A percentile compares a stretch with the other conserved stretches of the same genome.
Evolutionary conservation across 2,113 vertebrate species (phyloP).

Genomic region (Formicarius rufipectus): DNA sequence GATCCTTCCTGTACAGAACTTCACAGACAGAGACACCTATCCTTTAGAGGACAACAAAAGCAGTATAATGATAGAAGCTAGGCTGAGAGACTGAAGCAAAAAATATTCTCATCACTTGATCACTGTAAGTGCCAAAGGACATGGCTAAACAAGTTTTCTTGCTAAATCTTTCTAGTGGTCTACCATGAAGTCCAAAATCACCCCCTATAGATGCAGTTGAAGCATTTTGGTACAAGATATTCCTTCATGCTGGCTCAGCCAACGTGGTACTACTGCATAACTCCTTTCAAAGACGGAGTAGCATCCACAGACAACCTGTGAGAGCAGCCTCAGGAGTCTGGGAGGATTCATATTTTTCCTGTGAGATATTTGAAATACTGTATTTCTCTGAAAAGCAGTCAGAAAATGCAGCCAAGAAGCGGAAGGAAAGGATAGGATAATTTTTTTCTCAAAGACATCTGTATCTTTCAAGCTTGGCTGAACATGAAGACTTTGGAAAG

Average conservation of each 20-base stretch:
- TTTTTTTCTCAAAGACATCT: conserved; percentile 8
- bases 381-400: background rate
- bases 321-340: background rate
- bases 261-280: background rate
- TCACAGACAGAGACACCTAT: background rate
- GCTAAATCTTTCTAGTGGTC: background rate
- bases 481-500: background rate
- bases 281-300: background rate
- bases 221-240: background rate
- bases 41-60: background rate
- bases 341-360: background rate
- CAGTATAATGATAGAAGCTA: background rate
- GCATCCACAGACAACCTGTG: background rate
- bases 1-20: background rate
- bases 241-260: background rate
- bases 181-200: background rate
- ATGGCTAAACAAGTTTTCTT: background rate
- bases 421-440: background rate
- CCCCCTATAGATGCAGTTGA: background rate
- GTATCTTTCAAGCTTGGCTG: background rate
- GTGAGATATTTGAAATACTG: background rate
- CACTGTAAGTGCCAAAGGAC: background rate
- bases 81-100: background rate
- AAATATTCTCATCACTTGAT: background rate
- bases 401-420: conserved; percentile 20